phyloP scores from a whole-genome alignment of 2,888 invertebrate genomes.

The Zhengitettix transpicula region DNA sequence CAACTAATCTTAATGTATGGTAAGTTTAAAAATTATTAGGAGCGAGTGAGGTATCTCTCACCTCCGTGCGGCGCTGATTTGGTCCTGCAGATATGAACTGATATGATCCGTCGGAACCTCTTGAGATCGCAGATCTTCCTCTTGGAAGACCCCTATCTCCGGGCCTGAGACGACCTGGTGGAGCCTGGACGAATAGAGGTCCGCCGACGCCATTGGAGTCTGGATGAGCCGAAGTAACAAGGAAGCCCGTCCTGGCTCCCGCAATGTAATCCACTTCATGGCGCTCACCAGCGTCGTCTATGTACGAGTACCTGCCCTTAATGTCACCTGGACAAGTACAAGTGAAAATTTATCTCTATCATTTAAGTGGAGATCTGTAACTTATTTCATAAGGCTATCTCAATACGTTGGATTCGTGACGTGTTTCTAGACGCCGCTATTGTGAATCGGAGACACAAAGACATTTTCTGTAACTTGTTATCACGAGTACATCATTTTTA shows the following conservation, averaged over 20 bases:
- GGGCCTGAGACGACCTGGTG: constrained; percentile 3
- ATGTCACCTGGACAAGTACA: background rate
- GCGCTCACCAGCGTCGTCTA: constrained; percentile 58
- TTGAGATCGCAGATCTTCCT: constrained; percentile 53
- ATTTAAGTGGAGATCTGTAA: too few relatives aligned
- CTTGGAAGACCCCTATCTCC: constrained; percentile 20
- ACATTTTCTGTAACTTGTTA: too few relatives aligned
- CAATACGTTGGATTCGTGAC: too few relatives aligned
- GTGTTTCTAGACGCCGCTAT: too few relatives aligned
- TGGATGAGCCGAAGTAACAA: constrained; percentile 50
- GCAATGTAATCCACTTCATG: constrained; percentile 63
- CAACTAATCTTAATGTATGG: too few relatives aligned
- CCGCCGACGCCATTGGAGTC: constrained; percentile 29
- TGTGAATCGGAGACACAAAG: too few relatives aligned
- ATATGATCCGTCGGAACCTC: constrained; percentile 56
- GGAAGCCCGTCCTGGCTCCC: constrained; percentile 57
- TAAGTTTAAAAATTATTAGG: too few relatives aligned
- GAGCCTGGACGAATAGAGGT: constrained; percentile 8
- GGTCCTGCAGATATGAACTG: constrained; percentile 60
- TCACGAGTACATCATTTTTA: too few relatives aligned
- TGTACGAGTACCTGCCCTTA: constrained; percentile 46
- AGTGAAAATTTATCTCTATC: too few relatives aligned
- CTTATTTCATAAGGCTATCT: too few relatives aligned
- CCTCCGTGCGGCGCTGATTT: constrained; percentile 55
- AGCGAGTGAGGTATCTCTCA: background rate